These are phyloP conservation scores for Nymphalis polychloros DNA, from an alignment of 2,888 invertebrate species.

Conservation along the genomic window DNA sequence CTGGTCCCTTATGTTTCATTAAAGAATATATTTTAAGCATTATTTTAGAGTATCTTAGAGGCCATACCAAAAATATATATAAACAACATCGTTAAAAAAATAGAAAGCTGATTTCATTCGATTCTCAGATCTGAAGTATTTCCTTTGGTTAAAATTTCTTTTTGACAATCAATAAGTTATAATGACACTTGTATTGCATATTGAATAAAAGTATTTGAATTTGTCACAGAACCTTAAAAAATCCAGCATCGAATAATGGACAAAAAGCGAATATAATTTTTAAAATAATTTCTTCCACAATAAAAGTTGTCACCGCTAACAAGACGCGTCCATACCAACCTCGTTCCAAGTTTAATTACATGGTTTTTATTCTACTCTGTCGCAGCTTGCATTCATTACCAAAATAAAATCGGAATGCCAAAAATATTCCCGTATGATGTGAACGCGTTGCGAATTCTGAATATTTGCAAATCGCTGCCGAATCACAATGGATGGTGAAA, in stretches of 20 bases:
- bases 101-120: no score
- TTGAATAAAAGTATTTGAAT: no score
- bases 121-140: no score
- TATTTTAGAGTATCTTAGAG: no score
- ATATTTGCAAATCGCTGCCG: conserved; percentile 41
- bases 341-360: conserved; percentile 9
- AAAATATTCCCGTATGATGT: conserved; percentile 46
- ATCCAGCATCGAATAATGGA: not conserved
- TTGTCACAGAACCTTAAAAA: not conserved
- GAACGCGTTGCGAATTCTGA: conserved; percentile 30
- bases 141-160: no score
- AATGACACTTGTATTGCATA: no score
- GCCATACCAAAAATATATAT: no score
- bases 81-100: no score
- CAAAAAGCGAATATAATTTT: not conserved
- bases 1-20: no score
- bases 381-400: conserved; percentile 18
- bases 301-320: conserved; percentile 1
- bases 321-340: conserved; percentile 1
- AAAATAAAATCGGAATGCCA: conserved; percentile 29
- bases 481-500: conserved; percentile 46
- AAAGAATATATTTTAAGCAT: no score
- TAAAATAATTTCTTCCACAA: not conserved
- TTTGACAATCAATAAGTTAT: no score
- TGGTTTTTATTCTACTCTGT: conserved; percentile 12